Base-by-base conservation (phyloP, 2,113 vertebrate species). In the Benitochromis conjunctus region DNA sequence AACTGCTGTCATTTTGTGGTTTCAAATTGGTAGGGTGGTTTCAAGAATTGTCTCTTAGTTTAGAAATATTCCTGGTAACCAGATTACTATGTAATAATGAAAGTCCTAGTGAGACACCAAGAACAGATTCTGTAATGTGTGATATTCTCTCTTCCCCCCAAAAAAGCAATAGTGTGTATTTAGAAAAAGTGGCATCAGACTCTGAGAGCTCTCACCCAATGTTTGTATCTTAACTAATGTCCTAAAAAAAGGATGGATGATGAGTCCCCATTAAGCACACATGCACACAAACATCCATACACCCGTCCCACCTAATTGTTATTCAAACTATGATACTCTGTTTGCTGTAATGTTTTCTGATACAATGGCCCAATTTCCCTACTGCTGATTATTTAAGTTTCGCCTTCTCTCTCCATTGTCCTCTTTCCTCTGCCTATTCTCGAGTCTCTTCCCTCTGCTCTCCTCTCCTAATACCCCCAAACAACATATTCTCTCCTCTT, bases 401-500 rank as follows among this genome's bases (percentile, higher is more conserved):
- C 76, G 34, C 88, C 79, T 58, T 18, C 77, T 46, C 24, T 84
- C 51, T 79, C 9, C 48, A 71, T 85, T 58, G 26, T 85, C 83
- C 69, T 36, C 79, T 71, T 71, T 26, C 38, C 34, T 80, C 10
- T 3, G 4, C 62, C 81, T 76, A 34, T 56, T 19, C 43, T 34
- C 54, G 19, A 51, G 21, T 55, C 64, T 21, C 64, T n/a, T 31
- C 80, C 82, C 60, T 21, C 38, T 11, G 1, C 79, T 26, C 21
- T 6, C 26, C 79, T 60, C 76, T 71, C 64, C 21, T 82, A 86
- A 90, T 79, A 79, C 79, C 79, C 78, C 79, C 62, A 58, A 89
- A 88, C 77, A 82, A 90, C 83, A 91, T 79, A 78, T 86, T 86
- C 80, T 58, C 84, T 81, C 78, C 81, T 83, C 83, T 79, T 79